These are phyloP conservation scores for Drosophila multiciliata DNA, from an alignment of 2,888 invertebrate genomes.

Conservation along the genomic window DNA sequence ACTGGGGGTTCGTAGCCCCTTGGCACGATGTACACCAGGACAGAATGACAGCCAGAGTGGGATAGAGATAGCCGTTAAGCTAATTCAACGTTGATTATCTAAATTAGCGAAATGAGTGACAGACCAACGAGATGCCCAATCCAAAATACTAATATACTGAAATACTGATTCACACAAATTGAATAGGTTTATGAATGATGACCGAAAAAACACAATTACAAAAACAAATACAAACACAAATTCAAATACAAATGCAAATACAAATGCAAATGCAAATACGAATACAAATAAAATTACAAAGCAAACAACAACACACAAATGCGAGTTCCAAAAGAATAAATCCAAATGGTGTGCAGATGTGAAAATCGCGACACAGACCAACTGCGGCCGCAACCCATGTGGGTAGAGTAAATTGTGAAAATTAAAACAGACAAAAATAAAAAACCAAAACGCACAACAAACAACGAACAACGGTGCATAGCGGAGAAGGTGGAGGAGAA, in stretches of 20 bases:
- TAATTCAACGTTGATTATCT: constrained; percentile 75
- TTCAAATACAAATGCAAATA: constrained; percentile 23
- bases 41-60: neutral
- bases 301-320: constrained; percentile 27
- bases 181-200: constrained; percentile 67
- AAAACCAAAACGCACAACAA: constrained; percentile 10
- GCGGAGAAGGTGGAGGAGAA: constrained; percentile 15
- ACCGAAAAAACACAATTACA: constrained; percentile 30
- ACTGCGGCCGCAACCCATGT: constrained; percentile 8
- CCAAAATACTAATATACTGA: constrained; percentile 32
- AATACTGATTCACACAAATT: constrained; percentile 57
- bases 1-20: constrained; percentile 50
- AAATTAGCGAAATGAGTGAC: constrained; percentile 79
- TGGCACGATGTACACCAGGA: neutral
- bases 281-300: constrained; percentile 1
- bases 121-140: constrained; percentile 44
- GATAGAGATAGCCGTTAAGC: constrained; percentile 26
- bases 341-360: constrained; percentile 22
- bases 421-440: neutral
- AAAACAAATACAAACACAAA: neutral
- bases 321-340: constrained; percentile 26
- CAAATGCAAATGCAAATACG: neutral
- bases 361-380: constrained; percentile 14
- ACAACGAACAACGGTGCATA: constrained; percentile 22
- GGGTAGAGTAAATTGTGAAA: constrained; percentile 9